Percentiles rank a stretch among this genome's conserved stretches.
Conservation (phyloP, 2,113 vertebrate genomes). For the Bostrychus sinensis region DNA sequence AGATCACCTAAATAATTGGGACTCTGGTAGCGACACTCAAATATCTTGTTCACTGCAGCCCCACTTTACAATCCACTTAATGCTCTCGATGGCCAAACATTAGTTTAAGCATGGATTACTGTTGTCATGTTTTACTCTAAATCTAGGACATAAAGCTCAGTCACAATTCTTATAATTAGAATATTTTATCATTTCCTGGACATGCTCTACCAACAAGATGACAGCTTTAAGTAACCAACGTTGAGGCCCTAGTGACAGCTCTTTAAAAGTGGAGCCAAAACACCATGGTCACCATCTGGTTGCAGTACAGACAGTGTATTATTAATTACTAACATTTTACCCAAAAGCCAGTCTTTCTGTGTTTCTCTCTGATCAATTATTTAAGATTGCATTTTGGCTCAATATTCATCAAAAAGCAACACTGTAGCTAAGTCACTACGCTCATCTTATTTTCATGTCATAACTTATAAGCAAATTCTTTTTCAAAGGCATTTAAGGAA, state of each 20-base stretch:
- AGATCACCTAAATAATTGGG: conserved; percentile 11
- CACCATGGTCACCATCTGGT: background rate
- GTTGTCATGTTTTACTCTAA: too few species aligned
- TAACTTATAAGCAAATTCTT: too few species aligned
- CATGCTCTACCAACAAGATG: too few species aligned
- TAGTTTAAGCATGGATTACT: too few species aligned
- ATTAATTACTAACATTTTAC: background rate
- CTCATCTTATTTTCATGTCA: background rate
- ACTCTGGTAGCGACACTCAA: conserved; percentile 8
- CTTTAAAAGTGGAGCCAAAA: background rate
- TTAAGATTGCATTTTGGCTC: conserved; percentile 3
- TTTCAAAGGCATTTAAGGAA: too few species aligned
- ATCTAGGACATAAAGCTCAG: too few species aligned
- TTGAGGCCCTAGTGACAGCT: too few species aligned
- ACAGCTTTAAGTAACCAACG: too few species aligned
- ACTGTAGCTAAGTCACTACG: background rate
- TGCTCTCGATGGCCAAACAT: background rate
- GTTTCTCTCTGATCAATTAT: conserved; percentile 6
- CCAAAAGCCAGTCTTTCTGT: background rate
- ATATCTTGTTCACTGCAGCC: conserved; percentile 6
- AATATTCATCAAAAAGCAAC: conserved; percentile 8
- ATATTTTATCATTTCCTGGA: too few species aligned
- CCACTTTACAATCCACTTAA: background rate
- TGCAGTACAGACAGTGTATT: background rate
- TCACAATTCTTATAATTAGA: too few species aligned